Evolutionary conservation across 2,113 vertebrate genomes (phyloP).

Genomic region (Synodontis membranacea): DNA sequence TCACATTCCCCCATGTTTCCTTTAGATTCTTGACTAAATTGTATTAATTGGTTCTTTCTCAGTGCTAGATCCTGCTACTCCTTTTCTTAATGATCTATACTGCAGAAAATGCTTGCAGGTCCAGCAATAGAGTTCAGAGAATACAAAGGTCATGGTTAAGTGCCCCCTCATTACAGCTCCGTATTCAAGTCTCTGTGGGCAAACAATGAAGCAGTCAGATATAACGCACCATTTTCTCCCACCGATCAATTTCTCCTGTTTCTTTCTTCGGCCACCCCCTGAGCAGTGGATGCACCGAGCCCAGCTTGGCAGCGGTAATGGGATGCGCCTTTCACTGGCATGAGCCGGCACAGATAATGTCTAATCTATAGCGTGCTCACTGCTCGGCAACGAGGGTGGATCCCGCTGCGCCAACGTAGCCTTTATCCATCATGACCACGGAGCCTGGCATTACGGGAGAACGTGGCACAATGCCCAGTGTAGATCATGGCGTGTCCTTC

Average conservation of each 20-base stretch:
- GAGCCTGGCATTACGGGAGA: slow-evolving; percentile 36
- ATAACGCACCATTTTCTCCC: slow-evolving; percentile 38
- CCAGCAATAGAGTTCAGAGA: slow-evolving; percentile 25
- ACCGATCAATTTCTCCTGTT: slow-evolving; percentile 50
- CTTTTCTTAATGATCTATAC: slow-evolving; percentile 12
- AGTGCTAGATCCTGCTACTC: background rate
- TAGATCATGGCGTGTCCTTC: slow-evolving; percentile 41
- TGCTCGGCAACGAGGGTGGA: slow-evolving; percentile 42
- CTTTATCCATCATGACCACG: slow-evolving; percentile 48
- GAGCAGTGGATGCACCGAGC: slow-evolving; percentile 22
- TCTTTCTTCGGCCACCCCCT: slow-evolving; percentile 28
- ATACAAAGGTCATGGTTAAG: slow-evolving; percentile 43
- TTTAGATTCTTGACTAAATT: background rate
- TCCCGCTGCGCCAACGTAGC: slow-evolving; percentile 26
- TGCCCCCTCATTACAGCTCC: slow-evolving; percentile 36
- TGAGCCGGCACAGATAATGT: slow-evolving; percentile 47
- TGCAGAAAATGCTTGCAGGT: slow-evolving; percentile 30
- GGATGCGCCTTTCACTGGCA: slow-evolving; percentile 36
- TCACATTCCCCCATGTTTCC: slow-evolving; percentile 11
- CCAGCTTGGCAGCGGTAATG: slow-evolving; percentile 35
- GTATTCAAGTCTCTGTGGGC: slow-evolving; percentile 39
- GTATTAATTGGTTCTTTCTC: background rate
- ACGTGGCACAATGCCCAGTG: slow-evolving; percentile 14
- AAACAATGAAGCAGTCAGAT: slow-evolving; percentile 47
- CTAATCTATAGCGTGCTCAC: slow-evolving; percentile 50